Conservation (phyloP, 2,888 invertebrate genomes). For the Chrysina gloriosa region DNA sequence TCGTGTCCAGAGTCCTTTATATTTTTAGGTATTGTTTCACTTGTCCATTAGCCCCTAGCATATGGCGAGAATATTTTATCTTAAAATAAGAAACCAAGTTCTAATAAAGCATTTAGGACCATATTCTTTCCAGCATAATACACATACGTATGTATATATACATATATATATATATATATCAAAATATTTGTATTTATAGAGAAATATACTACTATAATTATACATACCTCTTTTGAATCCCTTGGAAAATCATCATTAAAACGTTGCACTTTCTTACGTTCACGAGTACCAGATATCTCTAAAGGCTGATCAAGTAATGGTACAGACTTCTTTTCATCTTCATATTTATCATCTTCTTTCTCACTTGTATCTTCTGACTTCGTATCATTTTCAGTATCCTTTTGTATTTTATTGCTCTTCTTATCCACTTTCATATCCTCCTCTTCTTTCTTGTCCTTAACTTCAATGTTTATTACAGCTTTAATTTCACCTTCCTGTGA, state of each 20-base stretch:
- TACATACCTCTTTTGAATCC: conserved; percentile 43
- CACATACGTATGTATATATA: no score
- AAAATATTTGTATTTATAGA: background rate
- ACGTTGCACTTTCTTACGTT: conserved; percentile 61
- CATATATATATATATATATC: background rate
- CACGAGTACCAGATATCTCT: conserved; percentile 60
- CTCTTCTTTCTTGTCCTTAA: conserved; percentile 52
- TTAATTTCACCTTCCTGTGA: conserved; percentile 38
- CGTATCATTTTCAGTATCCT: conserved; percentile 37
- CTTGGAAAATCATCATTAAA: conserved; percentile 57
- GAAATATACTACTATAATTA: background rate
- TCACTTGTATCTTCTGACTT: conserved; percentile 46
- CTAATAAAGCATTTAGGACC: no score
- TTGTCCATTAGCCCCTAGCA: no score
- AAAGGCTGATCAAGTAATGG: conserved; percentile 61
- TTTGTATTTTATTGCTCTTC: conserved; percentile 41
- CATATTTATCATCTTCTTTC: conserved; percentile 55
- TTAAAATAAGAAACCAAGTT: no score
- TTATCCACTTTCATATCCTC: conserved; percentile 50
- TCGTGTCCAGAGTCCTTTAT: no score
- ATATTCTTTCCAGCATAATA: no score
- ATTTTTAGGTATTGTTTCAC: no score
- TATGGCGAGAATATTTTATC: no score
- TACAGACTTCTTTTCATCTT: conserved; percentile 54
- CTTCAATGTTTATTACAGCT: background rate